Evolutionary conservation across 2,888 invertebrate genomes (phyloP), one percentile per base, ranked within the genome.

Genomic region (Capitulum mitella): DNA sequence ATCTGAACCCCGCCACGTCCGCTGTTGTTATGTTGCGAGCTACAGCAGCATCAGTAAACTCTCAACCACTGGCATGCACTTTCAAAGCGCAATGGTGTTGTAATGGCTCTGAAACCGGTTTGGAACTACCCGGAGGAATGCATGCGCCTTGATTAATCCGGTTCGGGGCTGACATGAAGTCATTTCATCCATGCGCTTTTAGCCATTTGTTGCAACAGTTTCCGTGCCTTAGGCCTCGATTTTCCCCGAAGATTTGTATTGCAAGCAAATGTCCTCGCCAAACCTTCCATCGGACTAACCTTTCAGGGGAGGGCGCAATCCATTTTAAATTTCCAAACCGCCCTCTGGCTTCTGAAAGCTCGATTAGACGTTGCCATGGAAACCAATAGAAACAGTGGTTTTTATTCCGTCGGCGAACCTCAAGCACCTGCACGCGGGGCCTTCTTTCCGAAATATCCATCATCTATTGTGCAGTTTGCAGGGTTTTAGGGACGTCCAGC

Each of bases 301-400:
- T 70, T 70, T 70, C 70, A 70, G 40, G 22, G 37, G 37, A 40
- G 10, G 12, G 37, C 40, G 70, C 58, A 58, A 70, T 70, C 40
- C 70, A 70, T 70, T 40, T 70, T 70, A 70, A 70, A 70, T 70
- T 70, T 70, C 70, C 70, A 70, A 70, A 70, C 70, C 22, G 40
- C 26, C 26, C 70, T 70, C 70, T 3, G 70, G 37, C 70, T 29
- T 37, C 70, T 70, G 70, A 70, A 70, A 70, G 70, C 70, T 70
- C 70, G 70, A 70, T 70, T 70, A 70, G 26, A 26, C 70, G 70
- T 70, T 40, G 70, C 70, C 40, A 70, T 70, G 70, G 70, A 8
- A 70, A 70, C 70, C 70, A 40, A 40, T 70, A 26, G 70, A 22
- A 70, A 70, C 70, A 70, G 70, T 26, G 70, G 37, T 70, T 70